These are phyloP conservation scores for Simalia tracyae DNA, from an alignment of 2,797 vertebrate species.

Conservation along the genomic window DNA sequence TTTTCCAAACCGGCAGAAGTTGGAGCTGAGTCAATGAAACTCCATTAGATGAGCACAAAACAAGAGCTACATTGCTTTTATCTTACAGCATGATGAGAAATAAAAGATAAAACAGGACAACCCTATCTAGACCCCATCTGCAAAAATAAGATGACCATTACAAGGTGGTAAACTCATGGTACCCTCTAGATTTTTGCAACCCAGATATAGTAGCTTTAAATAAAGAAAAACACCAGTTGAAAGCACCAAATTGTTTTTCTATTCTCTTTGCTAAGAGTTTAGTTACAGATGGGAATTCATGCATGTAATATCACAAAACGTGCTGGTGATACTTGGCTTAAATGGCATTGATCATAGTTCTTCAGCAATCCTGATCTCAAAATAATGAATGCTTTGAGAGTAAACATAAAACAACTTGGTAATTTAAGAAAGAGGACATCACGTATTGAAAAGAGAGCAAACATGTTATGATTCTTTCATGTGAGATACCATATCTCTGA, in stretches of 20 bases:
- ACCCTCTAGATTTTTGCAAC: too few relatives aligned
- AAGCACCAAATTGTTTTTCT: background rate
- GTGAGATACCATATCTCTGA: background rate
- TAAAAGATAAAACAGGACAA: background rate
- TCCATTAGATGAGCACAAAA: background rate
- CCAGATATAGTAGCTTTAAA: background rate
- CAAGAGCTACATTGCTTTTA: background rate
- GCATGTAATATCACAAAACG: background rate
- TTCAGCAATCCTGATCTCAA: background rate
- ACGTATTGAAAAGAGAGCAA: background rate
- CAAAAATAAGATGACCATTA: too few relatives aligned
- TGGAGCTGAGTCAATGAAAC: background rate
- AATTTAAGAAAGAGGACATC: background rate
- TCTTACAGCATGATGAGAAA: background rate
- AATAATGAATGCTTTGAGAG: background rate
- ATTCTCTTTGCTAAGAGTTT: background rate
- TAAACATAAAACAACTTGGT: background rate
- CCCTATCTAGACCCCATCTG: background rate
- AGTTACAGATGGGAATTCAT: background rate
- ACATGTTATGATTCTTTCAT: background rate
- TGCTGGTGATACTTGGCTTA: background rate
- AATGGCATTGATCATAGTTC: background rate
- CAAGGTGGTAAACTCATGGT: too few relatives aligned
- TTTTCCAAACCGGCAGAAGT: background rate
- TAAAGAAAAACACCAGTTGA: background rate